Evolutionary conservation across 2,797 vertebrate genomes (phyloP), one percentile per base, ranked within the genome.

Genomic region (Staurois parvus): DNA sequence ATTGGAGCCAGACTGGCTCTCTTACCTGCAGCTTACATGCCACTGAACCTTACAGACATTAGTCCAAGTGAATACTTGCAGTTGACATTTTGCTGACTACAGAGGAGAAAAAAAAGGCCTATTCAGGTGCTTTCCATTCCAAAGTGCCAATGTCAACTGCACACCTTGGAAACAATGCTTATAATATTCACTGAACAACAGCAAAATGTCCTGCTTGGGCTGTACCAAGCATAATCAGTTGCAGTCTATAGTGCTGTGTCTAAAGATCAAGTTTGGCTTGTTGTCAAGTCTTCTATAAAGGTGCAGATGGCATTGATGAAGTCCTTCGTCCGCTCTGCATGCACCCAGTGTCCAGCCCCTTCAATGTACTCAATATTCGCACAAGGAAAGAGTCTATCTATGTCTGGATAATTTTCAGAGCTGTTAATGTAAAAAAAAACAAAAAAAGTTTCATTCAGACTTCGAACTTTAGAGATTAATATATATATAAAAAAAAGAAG

Each of bases 281-380:
- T 37, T 75, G 69, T 75, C 4, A 56, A 13, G 7, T 52, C 28
- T 34, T 79, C 29, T 76, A 99, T 91, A 91, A 99, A 99, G 86
- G 91, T 92, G 88, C 88, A 95, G 89, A 99, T 90, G 67, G 97
- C 96, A 86, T 95, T 94, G 88, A 99, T 90, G 92, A 99, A 99
- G 32, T 98, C 96, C 88, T 97, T 92, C 2, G 98, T 97, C 88
- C 96, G 94, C 82, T 99, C 97, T 0, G 96, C 96, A 2, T 99
- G 98, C 89, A 99, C 94, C 95, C 97, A 98, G 91, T 99, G 98
- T 84, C 97, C 96, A 9, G 98, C 96, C 0, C 97, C 95, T 9
- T 95, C 91, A 70, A 99, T 96, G 37, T 96, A 95, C 92, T 98
- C 96, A 87, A 99, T 93, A 87, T 96, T 94, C 0, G 96, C 96